Base-by-base conservation (phyloP, 2,113 vertebrate genomes). In the Pelodiscus sinensis region DNA sequence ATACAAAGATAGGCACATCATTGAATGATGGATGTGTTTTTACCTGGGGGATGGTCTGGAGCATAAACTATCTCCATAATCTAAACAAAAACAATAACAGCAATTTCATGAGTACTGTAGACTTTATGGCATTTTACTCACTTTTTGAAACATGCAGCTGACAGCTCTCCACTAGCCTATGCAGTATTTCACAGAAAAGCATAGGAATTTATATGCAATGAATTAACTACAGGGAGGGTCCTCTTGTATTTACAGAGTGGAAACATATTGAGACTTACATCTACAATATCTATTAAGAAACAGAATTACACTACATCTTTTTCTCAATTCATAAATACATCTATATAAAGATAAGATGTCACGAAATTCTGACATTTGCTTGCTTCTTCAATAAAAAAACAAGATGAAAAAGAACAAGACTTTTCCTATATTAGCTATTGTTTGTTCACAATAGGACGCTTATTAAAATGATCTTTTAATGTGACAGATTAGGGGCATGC, bases 351-450 rank as follows among this genome's bases (percentile, higher is more conserved):
- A 2, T 71, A 94, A 92, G 81, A 71, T 2, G 71, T 73, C 8
- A 81, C 3, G 12, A 79, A 85, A 82, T 82, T 90, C 15, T 16
- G 57, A 78, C 19, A 75, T 57, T 14, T 79, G 38, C 35, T 68
- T 60, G 81, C 57, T 51, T 75, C 58, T 79, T 91, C 24, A 84
- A 65, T 0, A 89, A 50, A 73, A 14, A 27, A 56, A 6, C 24
- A 51, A 5, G 19, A 58, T 71, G 68, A 85, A 82, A 60, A 11
- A 8, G 0, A 0, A 2, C 1, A 58, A 55, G 10, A 31, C 27
- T 31, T 13, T 4, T 51, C 9, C 51, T 85, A 1, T 27, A 65
- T 91, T 87, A 80, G 79, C 58, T 8, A 78, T 68, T 79, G 84
- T 84, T 87, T 56, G n/a, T 77, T 84, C n/a, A 85, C 29, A 58